Evolutionary conservation across 2,888 invertebrate species (phyloP).

Genomic region (Cataglyphis albicans): DNA sequence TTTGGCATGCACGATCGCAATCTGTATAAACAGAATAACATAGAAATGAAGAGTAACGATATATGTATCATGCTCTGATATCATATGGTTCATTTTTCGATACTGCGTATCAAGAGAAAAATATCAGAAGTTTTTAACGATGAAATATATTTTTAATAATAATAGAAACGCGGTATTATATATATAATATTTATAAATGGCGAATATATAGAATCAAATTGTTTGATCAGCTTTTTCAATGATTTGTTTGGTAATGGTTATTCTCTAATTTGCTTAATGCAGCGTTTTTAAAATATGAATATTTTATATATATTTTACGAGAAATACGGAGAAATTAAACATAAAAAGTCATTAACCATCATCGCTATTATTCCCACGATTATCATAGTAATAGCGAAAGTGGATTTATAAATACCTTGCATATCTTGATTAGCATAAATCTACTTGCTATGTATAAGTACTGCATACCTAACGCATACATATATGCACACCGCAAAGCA

Average conservation of each 20-base stretch:
- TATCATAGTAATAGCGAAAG: slow-evolving; percentile 65
- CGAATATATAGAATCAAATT: neutral
- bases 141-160: slow-evolving; percentile 19
- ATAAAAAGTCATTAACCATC: slow-evolving; percentile 53
- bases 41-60: neutral
- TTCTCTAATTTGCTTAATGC: slow-evolving; percentile 19
- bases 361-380: slow-evolving; percentile 67
- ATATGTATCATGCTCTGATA: neutral
- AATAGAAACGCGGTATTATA: neutral
- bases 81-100: neutral
- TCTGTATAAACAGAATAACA: slow-evolving; percentile 15
- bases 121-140: slow-evolving; percentile 1
- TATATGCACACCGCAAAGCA: slow-evolving; percentile 48
- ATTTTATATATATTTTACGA: neutral
- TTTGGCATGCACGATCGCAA: slow-evolving; percentile 7
- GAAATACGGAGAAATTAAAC: neutral
- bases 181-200: slow-evolving; percentile 10
- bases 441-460: slow-evolving; percentile 52
- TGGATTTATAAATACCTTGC: slow-evolving; percentile 57
- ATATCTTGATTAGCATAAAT: slow-evolving; percentile 73
- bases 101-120: slow-evolving; percentile 1
- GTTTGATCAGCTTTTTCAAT: slow-evolving; percentile 9
- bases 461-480: slow-evolving; percentile 34
- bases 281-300: neutral
- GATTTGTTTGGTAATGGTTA: slow-evolving; percentile 20